A percentile compares a stretch with the other conserved stretches of the same genome.
Conservation (phyloP, 2,113 vertebrate species). For the Cyprinodon tularosa region DNA sequence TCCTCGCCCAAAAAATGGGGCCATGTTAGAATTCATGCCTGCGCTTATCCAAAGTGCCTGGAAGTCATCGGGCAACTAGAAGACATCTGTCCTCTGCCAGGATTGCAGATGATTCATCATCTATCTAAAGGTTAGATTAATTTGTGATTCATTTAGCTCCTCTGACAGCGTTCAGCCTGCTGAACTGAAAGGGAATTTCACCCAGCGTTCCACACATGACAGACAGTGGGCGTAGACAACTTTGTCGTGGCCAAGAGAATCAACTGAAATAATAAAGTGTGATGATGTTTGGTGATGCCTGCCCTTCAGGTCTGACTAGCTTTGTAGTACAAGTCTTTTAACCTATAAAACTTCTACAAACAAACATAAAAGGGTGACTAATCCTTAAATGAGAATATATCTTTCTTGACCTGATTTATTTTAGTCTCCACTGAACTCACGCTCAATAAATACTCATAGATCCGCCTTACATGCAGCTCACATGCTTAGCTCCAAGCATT, state of each 20-base stretch:
- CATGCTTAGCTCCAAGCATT: slow-evolving; percentile 31
- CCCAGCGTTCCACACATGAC: background rate
- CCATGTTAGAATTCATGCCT: background rate
- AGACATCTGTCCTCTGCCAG: background rate
- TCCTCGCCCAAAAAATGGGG: background rate
- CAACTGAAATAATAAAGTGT: slow-evolving; percentile 2
- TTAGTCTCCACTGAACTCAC: too few relatives aligned
- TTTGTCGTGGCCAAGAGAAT: background rate
- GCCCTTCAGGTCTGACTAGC: slow-evolving; percentile 39
- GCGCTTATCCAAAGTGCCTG: background rate
- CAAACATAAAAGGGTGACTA: background rate
- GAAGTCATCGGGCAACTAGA: background rate
- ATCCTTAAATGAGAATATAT: too few relatives aligned
- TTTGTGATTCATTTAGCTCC: slow-evolving; percentile 7
- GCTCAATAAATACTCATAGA: too few relatives aligned
- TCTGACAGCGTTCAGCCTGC: background rate
- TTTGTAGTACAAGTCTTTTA: background rate
- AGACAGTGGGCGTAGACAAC: slow-evolving; percentile 3
- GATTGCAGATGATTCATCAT: background rate
- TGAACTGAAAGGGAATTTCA: background rate
- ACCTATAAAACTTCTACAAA: background rate
- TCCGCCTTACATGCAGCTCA: slow-evolving; percentile 38
- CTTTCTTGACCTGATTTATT: too few relatives aligned
- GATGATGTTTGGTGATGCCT: background rate
- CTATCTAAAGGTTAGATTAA: background rate